phyloP scores from a whole-genome alignment of 2,888 invertebrate genomes.

The Anoplius nigerrimus region DNA sequence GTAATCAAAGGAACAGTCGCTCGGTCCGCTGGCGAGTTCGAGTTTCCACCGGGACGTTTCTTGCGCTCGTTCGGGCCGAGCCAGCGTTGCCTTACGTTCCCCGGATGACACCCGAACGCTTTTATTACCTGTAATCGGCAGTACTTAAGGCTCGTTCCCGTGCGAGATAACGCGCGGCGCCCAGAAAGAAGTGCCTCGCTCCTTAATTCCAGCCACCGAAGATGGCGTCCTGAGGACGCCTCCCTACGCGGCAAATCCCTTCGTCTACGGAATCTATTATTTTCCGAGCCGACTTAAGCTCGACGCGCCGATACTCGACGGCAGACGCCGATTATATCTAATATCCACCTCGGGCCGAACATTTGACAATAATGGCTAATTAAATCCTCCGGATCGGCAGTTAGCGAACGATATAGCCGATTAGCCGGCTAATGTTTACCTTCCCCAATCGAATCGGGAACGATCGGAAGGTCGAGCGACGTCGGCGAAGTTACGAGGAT shows the following conservation, averaged over 20 bases:
- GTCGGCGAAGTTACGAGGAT: not conserved
- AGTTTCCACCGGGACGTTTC: slow-evolving; percentile 45
- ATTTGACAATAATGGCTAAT: not conserved
- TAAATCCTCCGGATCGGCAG: too few relatives aligned
- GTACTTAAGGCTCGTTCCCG: slow-evolving; percentile 61
- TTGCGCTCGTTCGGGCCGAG: slow-evolving; percentile 53
- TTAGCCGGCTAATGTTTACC: too few relatives aligned
- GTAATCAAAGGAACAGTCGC: slow-evolving; percentile 53
- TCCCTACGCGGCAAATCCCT: too few relatives aligned
- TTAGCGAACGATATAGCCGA: too few relatives aligned
- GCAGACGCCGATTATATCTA: too few relatives aligned
- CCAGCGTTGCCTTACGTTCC: slow-evolving; percentile 63
- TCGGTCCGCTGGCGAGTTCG: not conserved
- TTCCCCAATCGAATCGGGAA: too few relatives aligned
- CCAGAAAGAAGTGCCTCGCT: slow-evolving; percentile 67
- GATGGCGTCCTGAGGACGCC: too few relatives aligned
- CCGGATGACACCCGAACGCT: slow-evolving; percentile 68
- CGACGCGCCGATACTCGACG: too few relatives aligned
- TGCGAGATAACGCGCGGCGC: slow-evolving; percentile 68
- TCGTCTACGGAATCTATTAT: too few relatives aligned
- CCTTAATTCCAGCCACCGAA: not conserved
- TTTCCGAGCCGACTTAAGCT: too few relatives aligned
- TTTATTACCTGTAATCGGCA: slow-evolving; percentile 71
- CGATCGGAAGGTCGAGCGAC: not conserved
- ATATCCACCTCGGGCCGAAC: too few relatives aligned